Percentiles rank a stretch among this genome's conserved stretches.
Conservation (phyloP, 2,797 vertebrate species). For the Macropus fuliginosus region DNA sequence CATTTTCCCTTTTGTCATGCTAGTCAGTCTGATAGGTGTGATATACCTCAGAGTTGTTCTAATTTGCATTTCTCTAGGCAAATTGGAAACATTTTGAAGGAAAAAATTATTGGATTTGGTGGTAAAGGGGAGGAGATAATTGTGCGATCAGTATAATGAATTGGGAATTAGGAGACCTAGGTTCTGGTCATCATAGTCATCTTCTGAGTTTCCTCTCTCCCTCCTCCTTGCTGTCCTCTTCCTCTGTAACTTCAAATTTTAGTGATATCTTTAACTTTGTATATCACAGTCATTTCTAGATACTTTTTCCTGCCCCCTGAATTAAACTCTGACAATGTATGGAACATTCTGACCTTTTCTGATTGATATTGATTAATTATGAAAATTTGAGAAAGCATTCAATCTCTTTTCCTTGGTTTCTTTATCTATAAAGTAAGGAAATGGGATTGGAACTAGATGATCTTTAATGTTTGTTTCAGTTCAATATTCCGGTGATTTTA, state of each 20-base stretch:
- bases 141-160: not conserved
- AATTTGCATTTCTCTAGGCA: not conserved
- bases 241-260: not conserved
- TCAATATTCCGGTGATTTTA: not conserved
- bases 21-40: no score
- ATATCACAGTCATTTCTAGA: not conserved
- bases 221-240: not conserved
- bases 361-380: not conserved
- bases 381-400: not conserved
- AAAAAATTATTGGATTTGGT: constrained; percentile 14
- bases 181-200: not conserved
- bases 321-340: not conserved
- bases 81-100: constrained; percentile 37
- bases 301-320: not conserved
- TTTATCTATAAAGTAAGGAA: not conserved
- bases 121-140: not conserved
- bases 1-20: no score
- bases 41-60: no score
- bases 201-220: not conserved
- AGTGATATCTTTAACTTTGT: not conserved
- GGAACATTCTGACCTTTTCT: not conserved
- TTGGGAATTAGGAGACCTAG: constrained; percentile 25
- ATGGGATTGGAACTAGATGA: not conserved
- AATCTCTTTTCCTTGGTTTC: not conserved
- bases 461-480: not conserved